Conservation (phyloP, 2,797 vertebrate species). For the Cetoscarus ocellatus region DNA sequence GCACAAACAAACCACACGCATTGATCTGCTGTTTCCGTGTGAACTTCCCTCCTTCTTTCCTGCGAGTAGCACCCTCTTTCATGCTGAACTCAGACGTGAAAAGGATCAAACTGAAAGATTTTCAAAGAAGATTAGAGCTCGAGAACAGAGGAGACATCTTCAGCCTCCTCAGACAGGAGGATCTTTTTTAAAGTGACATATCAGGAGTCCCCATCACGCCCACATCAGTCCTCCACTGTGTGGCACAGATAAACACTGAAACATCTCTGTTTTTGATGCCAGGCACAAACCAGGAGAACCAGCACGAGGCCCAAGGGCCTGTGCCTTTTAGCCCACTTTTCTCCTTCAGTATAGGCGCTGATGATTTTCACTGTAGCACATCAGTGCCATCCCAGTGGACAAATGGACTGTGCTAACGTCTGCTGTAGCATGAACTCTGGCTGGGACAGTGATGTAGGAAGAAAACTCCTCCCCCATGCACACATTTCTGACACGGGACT, state of each 20-base stretch:
- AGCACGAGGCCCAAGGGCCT: conserved; percentile 15
- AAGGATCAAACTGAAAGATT: neutral
- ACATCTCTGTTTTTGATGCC: conserved; percentile 4
- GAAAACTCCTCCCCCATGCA: conserved; percentile 3
- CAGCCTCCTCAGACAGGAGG: conserved; percentile 2
- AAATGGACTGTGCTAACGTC: conserved; percentile 64
- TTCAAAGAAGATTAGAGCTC: neutral
- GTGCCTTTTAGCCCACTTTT: conserved; percentile 52
- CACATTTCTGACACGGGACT: conserved; percentile 22
- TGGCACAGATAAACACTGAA: neutral
- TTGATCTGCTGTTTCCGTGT: conserved; percentile 26
- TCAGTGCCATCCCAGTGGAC: conserved; percentile 72
- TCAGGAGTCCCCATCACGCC: conserved; percentile 14
- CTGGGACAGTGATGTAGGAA: conserved; percentile 22
- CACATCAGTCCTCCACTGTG: conserved; percentile 10
- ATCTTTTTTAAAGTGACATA: conserved; percentile 18
- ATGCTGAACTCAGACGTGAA: neutral
- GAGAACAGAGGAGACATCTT: conserved; percentile 14
- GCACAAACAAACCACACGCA: conserved; percentile 7
- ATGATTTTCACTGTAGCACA: conserved; percentile 39
- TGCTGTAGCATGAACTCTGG: conserved; percentile 47
- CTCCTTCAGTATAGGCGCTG: conserved; percentile 7
- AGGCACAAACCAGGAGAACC: conserved; percentile 26
- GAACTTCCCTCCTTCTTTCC: conserved; percentile 20
- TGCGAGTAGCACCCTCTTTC: conserved; percentile 3